These are phyloP conservation scores for Zaprionus davidi DNA, from an alignment of 1,140 invertebrate genomes.

Conservation along the genomic window DNA sequence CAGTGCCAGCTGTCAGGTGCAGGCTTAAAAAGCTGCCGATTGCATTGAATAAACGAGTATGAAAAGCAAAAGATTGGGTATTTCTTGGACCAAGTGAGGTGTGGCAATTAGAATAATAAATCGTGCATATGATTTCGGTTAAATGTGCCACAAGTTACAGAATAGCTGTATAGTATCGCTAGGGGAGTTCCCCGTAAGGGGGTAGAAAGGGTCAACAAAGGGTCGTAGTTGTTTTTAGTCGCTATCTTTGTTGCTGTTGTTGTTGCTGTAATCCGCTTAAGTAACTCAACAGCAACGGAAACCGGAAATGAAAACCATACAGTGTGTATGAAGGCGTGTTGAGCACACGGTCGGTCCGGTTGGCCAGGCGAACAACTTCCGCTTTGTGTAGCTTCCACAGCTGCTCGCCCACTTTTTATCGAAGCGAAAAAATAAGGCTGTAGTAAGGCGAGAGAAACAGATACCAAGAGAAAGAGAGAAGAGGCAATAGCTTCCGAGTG, in stretches of 20 bases:
- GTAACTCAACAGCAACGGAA: conserved; percentile 74
- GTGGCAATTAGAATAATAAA: conserved; percentile 18
- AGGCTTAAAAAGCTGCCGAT: conserved; percentile 5
- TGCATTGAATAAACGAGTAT: conserved; percentile 3
- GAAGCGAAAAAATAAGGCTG: not conserved
- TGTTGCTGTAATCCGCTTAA: conserved; percentile 76
- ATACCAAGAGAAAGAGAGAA: not conserved
- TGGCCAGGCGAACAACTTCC: conserved; percentile 60
- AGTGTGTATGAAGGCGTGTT: conserved; percentile 60
- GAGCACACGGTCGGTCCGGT: conserved; percentile 21
- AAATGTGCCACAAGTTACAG: not conserved
- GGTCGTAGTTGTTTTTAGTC: conserved; percentile 6
- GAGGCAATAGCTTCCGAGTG: not conserved
- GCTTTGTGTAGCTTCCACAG: conserved; percentile 40
- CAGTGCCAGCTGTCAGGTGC: conserved; percentile 27
- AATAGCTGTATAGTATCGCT: not conserved
- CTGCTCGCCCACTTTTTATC: conserved; percentile 34
- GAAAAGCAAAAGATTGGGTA: not conserved
- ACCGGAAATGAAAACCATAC: conserved; percentile 81
- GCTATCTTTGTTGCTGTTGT: conserved; percentile 34
- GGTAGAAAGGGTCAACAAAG: not conserved
- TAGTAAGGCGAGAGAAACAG: not conserved
- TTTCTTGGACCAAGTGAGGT: conserved; percentile 1
- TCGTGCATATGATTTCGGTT: not conserved
- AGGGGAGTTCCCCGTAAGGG: not conserved